A percentile compares a stretch with the other conserved stretches of the same genome.
Conservation (phyloP, 2,113 vertebrate species). For the Sphyrna mokarran region DNA sequence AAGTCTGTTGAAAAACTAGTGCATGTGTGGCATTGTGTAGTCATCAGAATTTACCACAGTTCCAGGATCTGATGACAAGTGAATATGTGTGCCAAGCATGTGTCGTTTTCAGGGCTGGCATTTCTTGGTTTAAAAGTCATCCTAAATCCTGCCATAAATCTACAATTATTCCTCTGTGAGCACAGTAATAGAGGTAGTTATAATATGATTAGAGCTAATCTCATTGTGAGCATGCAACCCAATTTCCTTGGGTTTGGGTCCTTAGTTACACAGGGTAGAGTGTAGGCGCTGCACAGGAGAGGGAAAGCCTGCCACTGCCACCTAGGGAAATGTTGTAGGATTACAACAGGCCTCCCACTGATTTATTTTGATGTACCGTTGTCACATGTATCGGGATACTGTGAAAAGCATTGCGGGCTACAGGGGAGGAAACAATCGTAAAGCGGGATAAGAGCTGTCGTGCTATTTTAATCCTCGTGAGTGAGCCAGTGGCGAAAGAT, state of each 20-base stretch:
- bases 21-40: not conserved
- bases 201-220: not conserved
- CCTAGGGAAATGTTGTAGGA: not conserved
- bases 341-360: not conserved
- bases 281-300: not conserved
- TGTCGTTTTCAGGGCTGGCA: not conserved
- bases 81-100: not conserved
- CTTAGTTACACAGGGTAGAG: not conserved
- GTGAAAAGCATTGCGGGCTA: not conserved
- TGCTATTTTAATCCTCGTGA: not conserved
- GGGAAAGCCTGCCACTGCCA: not conserved
- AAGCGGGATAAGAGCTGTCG: not conserved
- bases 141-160: not conserved
- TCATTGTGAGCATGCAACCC: not conserved
- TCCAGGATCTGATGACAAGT: not conserved
- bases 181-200: not conserved
- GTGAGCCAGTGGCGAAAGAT: not conserved
- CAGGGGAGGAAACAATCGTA: not conserved
- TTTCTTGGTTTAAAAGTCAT: not conserved
- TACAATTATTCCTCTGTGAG: not conserved
- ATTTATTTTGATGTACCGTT: no score
- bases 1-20: not conserved
- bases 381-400: no score
- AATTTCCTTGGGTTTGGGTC: not conserved
- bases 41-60: no score